These are phyloP conservation scores for Potamilus streckersoni DNA, from an alignment of 1,140 invertebrate species.

Conservation along the genomic window DNA sequence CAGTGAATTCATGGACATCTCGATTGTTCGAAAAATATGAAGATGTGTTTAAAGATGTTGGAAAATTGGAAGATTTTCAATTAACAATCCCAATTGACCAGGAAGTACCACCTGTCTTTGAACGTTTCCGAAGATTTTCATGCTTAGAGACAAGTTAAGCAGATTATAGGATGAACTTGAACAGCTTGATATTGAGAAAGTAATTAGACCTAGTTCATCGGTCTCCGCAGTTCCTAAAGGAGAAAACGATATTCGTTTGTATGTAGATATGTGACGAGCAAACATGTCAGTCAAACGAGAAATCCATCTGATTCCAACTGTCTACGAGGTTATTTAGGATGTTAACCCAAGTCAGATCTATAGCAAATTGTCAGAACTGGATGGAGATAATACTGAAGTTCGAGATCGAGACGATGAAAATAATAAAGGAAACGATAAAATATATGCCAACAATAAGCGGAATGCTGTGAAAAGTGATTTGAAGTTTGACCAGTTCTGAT, in stretches of 20 bases:
- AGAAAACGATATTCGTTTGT: slow-evolving; percentile 41
- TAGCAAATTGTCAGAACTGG: too few species aligned
- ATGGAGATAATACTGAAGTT: too few species aligned
- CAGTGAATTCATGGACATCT: background rate
- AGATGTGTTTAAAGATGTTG: slow-evolving; percentile 27
- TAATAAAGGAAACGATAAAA: too few species aligned
- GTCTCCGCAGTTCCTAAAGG: slow-evolving; percentile 31
- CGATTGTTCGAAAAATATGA: slow-evolving; percentile 5
- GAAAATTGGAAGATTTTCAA: slow-evolving; percentile 35
- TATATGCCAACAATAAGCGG: too few species aligned
- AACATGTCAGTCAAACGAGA: slow-evolving; percentile 37
- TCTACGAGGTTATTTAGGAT: slow-evolving; percentile 47
- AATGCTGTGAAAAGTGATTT: too few species aligned
- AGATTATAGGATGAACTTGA: slow-evolving; percentile 31
- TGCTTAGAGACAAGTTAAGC: too few species aligned
- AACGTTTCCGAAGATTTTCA: too few species aligned
- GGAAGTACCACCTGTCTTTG: slow-evolving; percentile 23
- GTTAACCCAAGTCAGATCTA: slow-evolving; percentile 16
- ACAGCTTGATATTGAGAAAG: slow-evolving; percentile 42
- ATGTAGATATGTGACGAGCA: slow-evolving; percentile 48
- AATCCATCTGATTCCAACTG: slow-evolving; percentile 10
- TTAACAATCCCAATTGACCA: slow-evolving; percentile 36
- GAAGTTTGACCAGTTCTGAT: too few species aligned
- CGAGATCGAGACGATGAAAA: too few species aligned
- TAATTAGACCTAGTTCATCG: slow-evolving; percentile 43